Base-by-base conservation (phyloP, 1,140 invertebrate species). In the Andricus grossulariae region DNA sequence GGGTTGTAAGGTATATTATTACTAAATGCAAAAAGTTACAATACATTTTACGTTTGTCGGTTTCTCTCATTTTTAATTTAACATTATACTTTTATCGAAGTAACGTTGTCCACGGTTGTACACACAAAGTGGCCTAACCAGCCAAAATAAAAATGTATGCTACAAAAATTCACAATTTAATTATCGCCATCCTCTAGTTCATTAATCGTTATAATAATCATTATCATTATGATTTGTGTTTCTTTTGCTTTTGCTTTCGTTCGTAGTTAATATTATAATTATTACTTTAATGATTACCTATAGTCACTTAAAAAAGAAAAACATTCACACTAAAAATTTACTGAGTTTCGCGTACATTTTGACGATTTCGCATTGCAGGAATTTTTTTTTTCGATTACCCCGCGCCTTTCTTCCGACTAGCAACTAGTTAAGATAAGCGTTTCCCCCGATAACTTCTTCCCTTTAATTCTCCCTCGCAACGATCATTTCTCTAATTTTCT, bases 1-100 rank as follows among this genome's bases (percentile, higher is more conserved):
- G 60, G 60, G 60, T 66, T 66, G 60, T 66, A 66, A 66, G 60
- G 86, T 89, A 89, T 88, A 88, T 89, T 88, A 86, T 32, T 89
- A 88, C 86, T 89, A 88, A 89, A 89, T 88, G 88, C 85, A 89
- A 89, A 89, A 88, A 88, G 82, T 87, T 89, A 89, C 87, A 89
- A 87, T 88, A 88, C 84, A 88, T 85, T 85, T 86, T 81, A 87
- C 83, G 81, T 86, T 86, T 82, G 75, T 86, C 60, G 60, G 60
- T 66, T 84, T 82, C 76, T 83, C 78, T 81, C 78, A 72, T 77
- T 85, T 82, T 83, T 71, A 83, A 81, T 82, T 82, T 82, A 71
- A 85, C 73, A 70, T 72, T 77, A 71, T 76, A 73, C 72, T 32
- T 82, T 78, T 78, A 78, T 82, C 83, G 84, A 80, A 87, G 76